A percentile compares a stretch with the other conserved stretches of the same genome.
Conservation (phyloP, 2,888 invertebrate species). For the Cryptus armator region DNA sequence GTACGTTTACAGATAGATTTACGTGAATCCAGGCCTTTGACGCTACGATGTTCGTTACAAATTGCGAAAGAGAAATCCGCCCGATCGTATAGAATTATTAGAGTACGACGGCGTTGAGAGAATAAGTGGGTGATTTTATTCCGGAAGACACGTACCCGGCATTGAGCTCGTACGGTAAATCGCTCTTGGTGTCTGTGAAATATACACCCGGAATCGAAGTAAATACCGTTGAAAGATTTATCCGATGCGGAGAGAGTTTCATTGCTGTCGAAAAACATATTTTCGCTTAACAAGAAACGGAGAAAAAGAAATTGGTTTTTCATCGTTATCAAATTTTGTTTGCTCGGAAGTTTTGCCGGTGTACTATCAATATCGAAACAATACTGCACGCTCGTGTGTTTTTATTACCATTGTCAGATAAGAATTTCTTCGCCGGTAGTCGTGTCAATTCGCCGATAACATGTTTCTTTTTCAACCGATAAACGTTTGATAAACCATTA, state of each 20-base stretch:
- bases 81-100: constrained; percentile 44
- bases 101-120: constrained; percentile 28
- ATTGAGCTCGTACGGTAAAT: neutral
- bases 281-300: neutral
- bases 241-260: neutral
- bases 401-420: neutral
- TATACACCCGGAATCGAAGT: neutral
- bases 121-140: constrained; percentile 20
- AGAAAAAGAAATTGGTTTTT: too few species aligned
- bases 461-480: neutral
- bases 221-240: neutral
- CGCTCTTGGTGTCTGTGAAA: neutral
- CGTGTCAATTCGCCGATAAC: neutral
- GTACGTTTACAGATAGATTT: neutral
- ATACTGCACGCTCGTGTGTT: neutral
- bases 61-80: constrained; percentile 43
- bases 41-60: constrained; percentile 1
- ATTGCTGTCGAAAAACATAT: neutral
- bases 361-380: neutral
- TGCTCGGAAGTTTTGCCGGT: too few species aligned
- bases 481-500: too few species aligned
- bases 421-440: neutral
- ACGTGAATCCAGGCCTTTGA: constrained; percentile 5
- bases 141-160: neutral
- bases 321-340: too few species aligned